These are phyloP conservation scores for Podarcis lilfordi DNA, from an alignment of 2,797 vertebrate species.

Conservation along the genomic window DNA sequence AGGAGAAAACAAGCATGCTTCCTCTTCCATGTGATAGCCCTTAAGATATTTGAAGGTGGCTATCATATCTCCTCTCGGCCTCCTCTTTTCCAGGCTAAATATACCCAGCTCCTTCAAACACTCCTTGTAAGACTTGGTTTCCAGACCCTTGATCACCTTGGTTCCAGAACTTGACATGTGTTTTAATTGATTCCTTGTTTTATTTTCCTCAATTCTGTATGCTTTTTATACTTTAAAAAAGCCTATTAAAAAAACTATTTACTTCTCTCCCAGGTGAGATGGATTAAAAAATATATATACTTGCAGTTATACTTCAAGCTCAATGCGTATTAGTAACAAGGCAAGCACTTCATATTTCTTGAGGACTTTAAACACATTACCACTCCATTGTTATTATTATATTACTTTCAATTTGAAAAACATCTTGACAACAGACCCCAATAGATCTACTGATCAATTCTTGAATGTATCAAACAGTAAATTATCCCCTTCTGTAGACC, in stretches of 20 bases:
- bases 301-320: background rate
- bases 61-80: no score
- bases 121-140: no score
- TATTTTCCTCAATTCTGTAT: background rate
- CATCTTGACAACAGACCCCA: conserved; percentile 33
- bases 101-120: no score
- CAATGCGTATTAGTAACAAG: background rate
- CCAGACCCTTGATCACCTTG: no score
- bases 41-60: no score
- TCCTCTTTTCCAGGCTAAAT: no score
- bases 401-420: conserved; percentile 25
- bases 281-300: background rate
- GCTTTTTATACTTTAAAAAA: background rate
- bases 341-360: conserved; percentile 39
- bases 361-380: background rate
- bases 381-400: background rate
- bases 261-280: background rate
- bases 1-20: no score
- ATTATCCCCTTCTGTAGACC: conserved; percentile 29
- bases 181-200: conserved; percentile 2
- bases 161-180: background rate
- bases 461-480: conserved; percentile 54
- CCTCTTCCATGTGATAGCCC: no score
- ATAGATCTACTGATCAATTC: conserved; percentile 29
- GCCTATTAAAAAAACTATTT: background rate